Conservation (phyloP, 2,113 vertebrate species). For the Macquaria ambigua region DNA sequence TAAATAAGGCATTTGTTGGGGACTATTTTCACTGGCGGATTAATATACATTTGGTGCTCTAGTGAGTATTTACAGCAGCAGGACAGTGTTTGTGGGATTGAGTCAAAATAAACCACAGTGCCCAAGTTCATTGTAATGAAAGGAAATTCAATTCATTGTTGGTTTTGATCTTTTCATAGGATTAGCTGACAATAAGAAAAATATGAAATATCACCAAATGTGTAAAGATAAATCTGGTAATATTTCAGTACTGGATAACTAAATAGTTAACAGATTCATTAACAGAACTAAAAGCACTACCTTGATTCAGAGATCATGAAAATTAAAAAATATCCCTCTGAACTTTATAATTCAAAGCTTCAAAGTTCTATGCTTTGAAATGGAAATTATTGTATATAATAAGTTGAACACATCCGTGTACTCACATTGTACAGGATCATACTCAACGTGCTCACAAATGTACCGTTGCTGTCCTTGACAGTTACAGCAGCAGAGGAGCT, state of each 20-base stretch:
- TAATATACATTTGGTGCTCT: neutral
- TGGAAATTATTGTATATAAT: neutral
- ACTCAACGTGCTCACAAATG: conserved; percentile 97
- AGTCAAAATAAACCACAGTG: neutral
- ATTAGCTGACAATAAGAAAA: neutral
- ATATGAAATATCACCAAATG: neutral
- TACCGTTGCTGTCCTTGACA: conserved; percentile 95
- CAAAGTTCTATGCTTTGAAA: neutral
- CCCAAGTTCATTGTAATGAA: neutral
- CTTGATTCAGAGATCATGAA: neutral
- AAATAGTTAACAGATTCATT: neutral
- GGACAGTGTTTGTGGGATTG: neutral
- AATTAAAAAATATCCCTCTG: neutral
- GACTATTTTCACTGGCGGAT: neutral
- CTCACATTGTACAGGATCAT: conserved; percentile 97
- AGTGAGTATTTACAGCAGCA: neutral
- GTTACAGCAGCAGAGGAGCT: conserved; percentile 96
- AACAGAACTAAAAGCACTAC: neutral
- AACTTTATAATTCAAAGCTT: neutral
- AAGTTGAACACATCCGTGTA: conserved; percentile 23
- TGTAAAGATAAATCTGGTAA: neutral
- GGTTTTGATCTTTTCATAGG: neutral
- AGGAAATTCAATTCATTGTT: neutral
- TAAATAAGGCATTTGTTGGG: neutral
- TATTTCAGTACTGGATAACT: neutral